Conservation (phyloP, 1,140 invertebrate species). For the Anoplolepis gracilipes region DNA sequence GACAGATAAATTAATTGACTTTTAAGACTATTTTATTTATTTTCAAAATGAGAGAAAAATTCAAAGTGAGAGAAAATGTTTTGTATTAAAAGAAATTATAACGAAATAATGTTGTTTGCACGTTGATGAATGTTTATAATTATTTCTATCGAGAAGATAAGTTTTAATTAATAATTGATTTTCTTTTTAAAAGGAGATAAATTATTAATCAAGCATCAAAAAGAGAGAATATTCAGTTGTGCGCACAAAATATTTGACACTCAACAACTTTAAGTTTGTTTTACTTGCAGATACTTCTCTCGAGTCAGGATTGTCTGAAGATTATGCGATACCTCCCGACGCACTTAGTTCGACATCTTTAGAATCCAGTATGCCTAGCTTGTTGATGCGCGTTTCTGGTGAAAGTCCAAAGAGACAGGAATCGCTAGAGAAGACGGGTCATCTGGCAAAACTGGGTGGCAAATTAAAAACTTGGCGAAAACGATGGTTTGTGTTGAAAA, state of each 20-base stretch:
- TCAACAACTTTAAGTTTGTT: slow-evolving; percentile 46
- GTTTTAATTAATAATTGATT: not conserved
- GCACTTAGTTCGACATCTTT: slow-evolving; percentile 92
- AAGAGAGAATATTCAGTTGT: not conserved
- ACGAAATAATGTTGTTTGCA: too few species aligned
- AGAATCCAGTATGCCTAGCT: slow-evolving; percentile 90
- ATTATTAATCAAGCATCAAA: not conserved
- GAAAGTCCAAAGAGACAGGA: slow-evolving; percentile 91
- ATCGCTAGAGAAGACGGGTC: slow-evolving; percentile 95
- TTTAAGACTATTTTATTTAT: too few species aligned
- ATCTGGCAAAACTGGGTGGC: slow-evolving; percentile 97
- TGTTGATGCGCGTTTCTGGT: slow-evolving; percentile 88
- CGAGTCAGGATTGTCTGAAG: slow-evolving; percentile 97
- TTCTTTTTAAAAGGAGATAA: not conserved
- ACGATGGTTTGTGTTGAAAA: slow-evolving; percentile 97
- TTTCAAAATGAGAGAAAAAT: too few species aligned
- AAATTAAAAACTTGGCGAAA: slow-evolving; percentile 98
- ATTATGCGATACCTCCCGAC: slow-evolving; percentile 98
- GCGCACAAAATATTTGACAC: not conserved
- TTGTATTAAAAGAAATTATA: too few species aligned
- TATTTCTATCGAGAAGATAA: not conserved
- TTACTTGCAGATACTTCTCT: slow-evolving; percentile 92
- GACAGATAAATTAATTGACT: too few species aligned
- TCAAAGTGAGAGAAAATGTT: too few species aligned
- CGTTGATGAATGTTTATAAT: too few species aligned